A percentile compares a stretch with the other conserved stretches of the same genome.
Evolutionary conservation across 23 tunicate genomes (phyloP).

Genomic region (Corella eumyota): DNA sequence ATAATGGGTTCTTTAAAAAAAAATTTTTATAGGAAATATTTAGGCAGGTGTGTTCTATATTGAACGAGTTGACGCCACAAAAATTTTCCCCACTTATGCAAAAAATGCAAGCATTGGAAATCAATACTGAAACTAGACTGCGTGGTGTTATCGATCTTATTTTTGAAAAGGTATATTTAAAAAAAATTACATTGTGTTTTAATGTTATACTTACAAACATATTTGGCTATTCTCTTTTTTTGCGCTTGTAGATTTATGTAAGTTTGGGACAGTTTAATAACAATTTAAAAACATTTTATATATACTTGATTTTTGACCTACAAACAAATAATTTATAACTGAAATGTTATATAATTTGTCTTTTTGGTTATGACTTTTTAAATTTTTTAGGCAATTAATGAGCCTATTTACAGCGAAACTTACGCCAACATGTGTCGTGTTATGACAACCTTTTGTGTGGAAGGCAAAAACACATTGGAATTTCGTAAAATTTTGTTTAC

Average conservation of each 20-base stretch:
- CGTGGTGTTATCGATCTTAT: conserved; percentile 51
- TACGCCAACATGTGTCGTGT: conserved; percentile 93
- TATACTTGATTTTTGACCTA: too few relatives aligned
- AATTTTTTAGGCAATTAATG: conserved; percentile 93
- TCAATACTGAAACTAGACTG: conserved; percentile 61
- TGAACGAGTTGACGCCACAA: conserved; percentile 86
- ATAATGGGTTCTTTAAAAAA: too few relatives aligned
- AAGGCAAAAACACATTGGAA: conserved; percentile 24
- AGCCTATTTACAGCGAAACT: conserved; percentile 71
- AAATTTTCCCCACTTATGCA: conserved; percentile 44
- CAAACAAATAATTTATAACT: too few relatives aligned
- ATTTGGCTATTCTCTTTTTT: too few relatives aligned
- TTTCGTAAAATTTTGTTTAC: conserved; percentile 75
- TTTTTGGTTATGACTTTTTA: too few relatives aligned
- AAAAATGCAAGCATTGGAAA: conserved; percentile 38
- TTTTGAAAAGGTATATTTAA: conserved; percentile 59
- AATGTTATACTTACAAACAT: too few relatives aligned
- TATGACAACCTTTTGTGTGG: conserved; percentile 36
- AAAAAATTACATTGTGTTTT: too few relatives aligned
- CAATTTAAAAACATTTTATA: too few relatives aligned
- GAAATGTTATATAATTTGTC: too few relatives aligned
- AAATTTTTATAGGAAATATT: conserved; percentile 58
- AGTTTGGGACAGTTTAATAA: too few relatives aligned
- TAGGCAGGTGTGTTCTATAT: conserved; percentile 40
- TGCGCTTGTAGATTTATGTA: too few relatives aligned